Evolutionary conservation across 2,113 vertebrate genomes (phyloP).

Genomic region (Pelecanus crispus): DNA sequence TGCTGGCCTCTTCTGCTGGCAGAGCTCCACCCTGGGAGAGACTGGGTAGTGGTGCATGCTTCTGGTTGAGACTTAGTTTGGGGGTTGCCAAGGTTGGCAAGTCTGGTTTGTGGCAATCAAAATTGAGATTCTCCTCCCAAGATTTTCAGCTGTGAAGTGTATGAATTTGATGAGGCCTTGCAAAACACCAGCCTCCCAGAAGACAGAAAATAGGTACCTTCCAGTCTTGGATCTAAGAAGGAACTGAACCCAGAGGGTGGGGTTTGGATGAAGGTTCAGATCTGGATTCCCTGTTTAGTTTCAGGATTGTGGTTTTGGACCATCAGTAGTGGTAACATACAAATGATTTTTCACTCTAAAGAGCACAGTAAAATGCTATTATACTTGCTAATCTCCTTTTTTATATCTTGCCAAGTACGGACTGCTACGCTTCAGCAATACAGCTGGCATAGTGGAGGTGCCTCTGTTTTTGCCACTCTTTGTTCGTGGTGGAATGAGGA

Average conservation of each 20-base stretch:
- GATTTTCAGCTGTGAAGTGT: constrained; percentile 16
- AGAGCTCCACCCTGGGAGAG: not conserved
- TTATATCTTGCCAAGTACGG: constrained; percentile 42
- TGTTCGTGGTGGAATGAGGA: not conserved
- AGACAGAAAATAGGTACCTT: constrained; percentile 59
- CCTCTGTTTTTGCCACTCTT: constrained; percentile 35
- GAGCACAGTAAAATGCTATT: constrained; percentile 34
- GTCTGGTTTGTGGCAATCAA: constrained; percentile 19
- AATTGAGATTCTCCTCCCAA: not conserved
- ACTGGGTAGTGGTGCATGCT: not conserved
- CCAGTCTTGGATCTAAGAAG: constrained; percentile 46
- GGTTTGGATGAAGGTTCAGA: constrained; percentile 47
- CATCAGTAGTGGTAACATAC: constrained; percentile 37
- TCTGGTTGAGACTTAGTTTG: not conserved
- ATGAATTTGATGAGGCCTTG: constrained; percentile 5
- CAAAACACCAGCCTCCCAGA: constrained; percentile 9
- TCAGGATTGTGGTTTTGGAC: constrained; percentile 53
- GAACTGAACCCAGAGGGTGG: constrained; percentile 30
- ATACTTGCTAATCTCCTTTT: constrained; percentile 59
- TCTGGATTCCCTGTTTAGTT: constrained; percentile 36
- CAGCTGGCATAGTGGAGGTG: not conserved
- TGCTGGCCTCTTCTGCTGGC: constrained; percentile 4
- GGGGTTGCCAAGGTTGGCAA: not conserved
- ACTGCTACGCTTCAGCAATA: not conserved
- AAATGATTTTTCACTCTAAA: constrained; percentile 50